phyloP scores from a whole-genome alignment of 2,113 vertebrate genomes.

The Pterocles orientalis region DNA sequence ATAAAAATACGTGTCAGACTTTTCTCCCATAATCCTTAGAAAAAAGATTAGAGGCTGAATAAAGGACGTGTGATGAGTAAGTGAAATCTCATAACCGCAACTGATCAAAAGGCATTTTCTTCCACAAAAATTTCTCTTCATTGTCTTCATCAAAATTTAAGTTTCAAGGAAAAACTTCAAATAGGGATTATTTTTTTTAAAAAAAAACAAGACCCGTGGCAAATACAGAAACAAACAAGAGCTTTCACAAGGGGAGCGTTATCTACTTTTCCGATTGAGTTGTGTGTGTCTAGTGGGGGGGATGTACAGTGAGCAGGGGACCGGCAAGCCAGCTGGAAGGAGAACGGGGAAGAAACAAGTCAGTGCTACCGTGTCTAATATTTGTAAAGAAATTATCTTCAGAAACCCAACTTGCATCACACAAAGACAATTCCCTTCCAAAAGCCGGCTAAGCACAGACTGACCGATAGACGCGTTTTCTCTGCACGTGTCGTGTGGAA shows the following conservation, averaged over 20 bases:
- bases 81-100: not conserved
- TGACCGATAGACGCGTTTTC: not conserved
- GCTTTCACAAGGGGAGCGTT: not conserved
- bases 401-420: not conserved
- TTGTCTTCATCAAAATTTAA: not conserved
- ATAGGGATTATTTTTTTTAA: not conserved
- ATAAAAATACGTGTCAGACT: not conserved
- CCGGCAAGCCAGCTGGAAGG: not conserved
- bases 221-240: not conserved
- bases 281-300: not conserved
- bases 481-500: not conserved
- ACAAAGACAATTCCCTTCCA: not conserved
- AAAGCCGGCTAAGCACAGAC: not conserved
- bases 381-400: not conserved
- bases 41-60: not conserved
- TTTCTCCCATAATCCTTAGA: not conserved
- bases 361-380: not conserved
- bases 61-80: not conserved
- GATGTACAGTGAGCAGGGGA: not conserved
- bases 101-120: not conserved
- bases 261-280: not conserved
- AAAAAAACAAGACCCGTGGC: not conserved
- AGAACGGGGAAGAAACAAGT: not conserved
- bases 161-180: not conserved
- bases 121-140: not conserved